Conservation (phyloP, 1,140 invertebrate genomes). For the Patella vulgata region DNA sequence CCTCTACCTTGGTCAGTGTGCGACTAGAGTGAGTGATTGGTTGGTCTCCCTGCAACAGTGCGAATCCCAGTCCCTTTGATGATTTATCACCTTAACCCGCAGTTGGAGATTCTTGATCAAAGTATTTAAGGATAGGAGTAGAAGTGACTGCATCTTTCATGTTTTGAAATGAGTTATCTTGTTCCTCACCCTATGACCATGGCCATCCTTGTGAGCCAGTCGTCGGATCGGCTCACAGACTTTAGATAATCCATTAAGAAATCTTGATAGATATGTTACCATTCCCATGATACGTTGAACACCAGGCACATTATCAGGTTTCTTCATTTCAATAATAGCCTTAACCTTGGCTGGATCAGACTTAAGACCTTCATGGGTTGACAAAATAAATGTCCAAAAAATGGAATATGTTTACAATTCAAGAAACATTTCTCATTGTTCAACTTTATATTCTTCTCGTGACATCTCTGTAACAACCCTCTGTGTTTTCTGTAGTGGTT, state of each 20-base stretch:
- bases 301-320: constrained; percentile 14
- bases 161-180: constrained; percentile 15
- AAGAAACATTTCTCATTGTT: constrained; percentile 27
- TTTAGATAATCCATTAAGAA: constrained; percentile 58
- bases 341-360: constrained; percentile 24
- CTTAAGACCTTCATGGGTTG: constrained; percentile 20
- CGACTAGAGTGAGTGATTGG: constrained; percentile 62
- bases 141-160: too few species aligned
- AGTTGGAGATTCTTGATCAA: neutral
- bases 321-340: constrained; percentile 17
- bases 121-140: constrained; percentile 1
- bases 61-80: constrained; percentile 2
- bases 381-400: constrained; percentile 26
- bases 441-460: constrained; percentile 17
- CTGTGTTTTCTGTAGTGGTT: constrained; percentile 29
- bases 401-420: constrained; percentile 13
- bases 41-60: constrained; percentile 23
- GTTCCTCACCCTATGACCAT: constrained; percentile 24
- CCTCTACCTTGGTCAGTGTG: constrained; percentile 54
- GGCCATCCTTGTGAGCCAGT: constrained; percentile 29
- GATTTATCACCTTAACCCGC: constrained; percentile 3
- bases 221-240: too few species aligned
- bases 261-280: constrained; percentile 60
- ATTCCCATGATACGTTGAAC: constrained; percentile 49
- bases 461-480: constrained; percentile 22